Evolutionary conservation across 2,113 vertebrate species (phyloP).

Genomic region (Lontra canadensis): DNA sequence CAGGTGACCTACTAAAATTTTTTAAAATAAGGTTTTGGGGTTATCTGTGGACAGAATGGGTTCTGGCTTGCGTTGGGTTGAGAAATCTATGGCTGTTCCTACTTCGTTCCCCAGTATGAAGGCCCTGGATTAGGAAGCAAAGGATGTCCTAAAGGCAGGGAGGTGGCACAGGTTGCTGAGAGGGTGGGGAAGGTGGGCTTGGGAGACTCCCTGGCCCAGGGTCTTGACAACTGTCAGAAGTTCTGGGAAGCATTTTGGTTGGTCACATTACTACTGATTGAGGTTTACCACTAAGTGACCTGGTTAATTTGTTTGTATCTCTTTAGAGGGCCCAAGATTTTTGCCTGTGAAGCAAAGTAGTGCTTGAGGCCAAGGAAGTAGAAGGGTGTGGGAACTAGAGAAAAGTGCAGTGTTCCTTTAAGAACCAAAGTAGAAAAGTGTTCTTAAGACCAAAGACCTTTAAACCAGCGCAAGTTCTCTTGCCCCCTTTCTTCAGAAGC

Average conservation of each 20-base stretch:
- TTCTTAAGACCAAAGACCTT: not conserved
- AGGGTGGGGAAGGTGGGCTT: not conserved
- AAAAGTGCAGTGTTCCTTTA: not conserved
- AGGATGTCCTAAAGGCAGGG: not conserved
- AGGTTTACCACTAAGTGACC: constrained; percentile 13
- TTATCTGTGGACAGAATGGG: not conserved
- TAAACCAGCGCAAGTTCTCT: not conserved
- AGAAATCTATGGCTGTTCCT: not conserved
- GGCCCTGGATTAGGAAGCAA: not conserved
- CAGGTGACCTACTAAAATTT: too few relatives aligned
- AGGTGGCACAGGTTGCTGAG: not conserved
- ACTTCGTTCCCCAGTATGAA: not conserved
- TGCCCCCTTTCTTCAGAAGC: not conserved
- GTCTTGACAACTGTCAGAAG: not conserved
- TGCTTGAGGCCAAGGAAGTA: not conserved
- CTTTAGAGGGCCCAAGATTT: not conserved
- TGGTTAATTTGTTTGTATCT: constrained; percentile 63
- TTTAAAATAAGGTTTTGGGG: not conserved
- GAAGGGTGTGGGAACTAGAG: not conserved
- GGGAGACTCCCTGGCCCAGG: not conserved
- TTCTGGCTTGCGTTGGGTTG: not conserved
- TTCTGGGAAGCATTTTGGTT: not conserved
- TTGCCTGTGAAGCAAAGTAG: not conserved
- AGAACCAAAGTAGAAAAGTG: not conserved
- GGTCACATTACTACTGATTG: not conserved